Conservation (phyloP, 2,113 vertebrate species). For the Macquaria ambigua region DNA sequence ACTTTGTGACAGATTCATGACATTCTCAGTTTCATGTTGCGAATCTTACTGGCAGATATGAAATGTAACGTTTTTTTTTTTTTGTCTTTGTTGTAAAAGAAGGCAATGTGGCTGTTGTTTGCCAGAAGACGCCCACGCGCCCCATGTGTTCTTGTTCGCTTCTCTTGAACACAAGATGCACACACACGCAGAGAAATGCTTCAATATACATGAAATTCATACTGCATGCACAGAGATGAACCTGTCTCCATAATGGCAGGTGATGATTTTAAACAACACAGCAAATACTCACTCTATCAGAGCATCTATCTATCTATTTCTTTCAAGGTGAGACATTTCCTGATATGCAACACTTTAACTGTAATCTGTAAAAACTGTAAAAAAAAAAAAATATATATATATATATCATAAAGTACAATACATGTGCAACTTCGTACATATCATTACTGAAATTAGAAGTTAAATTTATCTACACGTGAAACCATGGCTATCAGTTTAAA, state of each 20-base stretch:
- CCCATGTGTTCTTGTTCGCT: conserved; percentile 77
- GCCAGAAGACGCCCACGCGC: conserved; percentile 81
- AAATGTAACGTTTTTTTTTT: conserved; percentile 56
- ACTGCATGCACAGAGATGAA: conserved; percentile 14
- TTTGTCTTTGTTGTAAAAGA: conserved; percentile 71
- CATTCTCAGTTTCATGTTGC: conserved; percentile 37
- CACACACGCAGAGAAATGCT: conserved; percentile 32
- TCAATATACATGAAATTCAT: conserved; percentile 45
- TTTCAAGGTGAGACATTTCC: neutral
- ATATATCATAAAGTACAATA: too few relatives aligned
- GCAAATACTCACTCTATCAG: neutral
- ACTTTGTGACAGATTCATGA: conserved; percentile 38
- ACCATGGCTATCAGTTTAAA: neutral
- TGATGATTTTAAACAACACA: conserved; percentile 23
- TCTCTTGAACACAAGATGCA: conserved; percentile 46
- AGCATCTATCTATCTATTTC: neutral
- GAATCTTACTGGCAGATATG: conserved; percentile 61
- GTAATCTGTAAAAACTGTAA: too few relatives aligned
- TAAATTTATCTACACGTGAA: neutral
- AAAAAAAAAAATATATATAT: too few relatives aligned
- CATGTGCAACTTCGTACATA: neutral
- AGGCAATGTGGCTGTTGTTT: conserved; percentile 67
- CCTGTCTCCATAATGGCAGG: conserved; percentile 27
- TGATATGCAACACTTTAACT: too few relatives aligned
- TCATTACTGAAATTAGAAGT: too few relatives aligned